Evolutionary conservation across 1,140 invertebrate species (phyloP), one percentile per base, ranked within the genome.

Genomic region (Hypothenemus hampei): DNA sequence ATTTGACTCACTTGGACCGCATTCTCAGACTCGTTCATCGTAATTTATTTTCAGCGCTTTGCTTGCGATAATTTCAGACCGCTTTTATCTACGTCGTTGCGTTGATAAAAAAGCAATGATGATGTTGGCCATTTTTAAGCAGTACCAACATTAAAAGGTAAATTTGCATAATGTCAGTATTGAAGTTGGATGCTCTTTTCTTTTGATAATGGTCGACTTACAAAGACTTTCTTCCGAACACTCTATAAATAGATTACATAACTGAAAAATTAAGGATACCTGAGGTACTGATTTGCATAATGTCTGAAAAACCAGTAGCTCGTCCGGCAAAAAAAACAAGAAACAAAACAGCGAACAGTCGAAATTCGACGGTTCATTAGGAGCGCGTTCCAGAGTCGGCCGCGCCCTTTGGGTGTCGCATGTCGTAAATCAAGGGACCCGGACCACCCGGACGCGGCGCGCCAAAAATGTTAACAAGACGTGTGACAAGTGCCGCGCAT

Each of bases 391-490:
- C 50, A 52, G 50, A 52, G 39, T 10, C 50, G 50, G 41, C 10
- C 39, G 50, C 39, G 37, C 50, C 40, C 22, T 52, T 49, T 49
- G 37, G 50, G 37, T 69, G 65, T 67, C 62, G 65, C 66, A 62
- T 65, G 66, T 61, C 63, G 65, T 70, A 70, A 70, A 70, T 70
- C 68, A 70, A 11, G 35, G 15, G 11, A 60, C 57, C 47, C 54
- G 40, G 57, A 57, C 47, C 63, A 60, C 57, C 62, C 59, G 63
- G 62, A 60, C 62, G 60, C 60, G 65, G 63, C 66, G 65, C 67
- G 68, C 68, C 68, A 69, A 69, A 70, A 70, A 69, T 70, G 68
- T 70, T 70, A 70, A 70, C 68, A 70, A 70, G 68, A 69, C 66
- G 66, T 65, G 67, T 69, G 68, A 70, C 68, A 70, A 67, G 65